Evolutionary conservation across 2,888 invertebrate species (phyloP).

Genomic region (Xestia c-nigrum): DNA sequence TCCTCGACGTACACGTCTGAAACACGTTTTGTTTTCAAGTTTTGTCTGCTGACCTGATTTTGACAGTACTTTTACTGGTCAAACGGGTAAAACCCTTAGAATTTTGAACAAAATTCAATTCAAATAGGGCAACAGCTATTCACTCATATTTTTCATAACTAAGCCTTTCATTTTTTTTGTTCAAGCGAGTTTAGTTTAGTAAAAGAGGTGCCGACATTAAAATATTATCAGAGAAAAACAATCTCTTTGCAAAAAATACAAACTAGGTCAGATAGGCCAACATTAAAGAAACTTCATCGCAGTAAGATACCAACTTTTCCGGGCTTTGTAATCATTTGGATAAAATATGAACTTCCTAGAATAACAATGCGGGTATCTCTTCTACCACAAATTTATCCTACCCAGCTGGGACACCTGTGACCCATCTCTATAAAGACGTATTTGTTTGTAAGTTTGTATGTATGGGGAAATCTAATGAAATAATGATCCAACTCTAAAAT

Average conservation of each 20-base stretch:
- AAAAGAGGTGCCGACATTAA: conserved; percentile 17
- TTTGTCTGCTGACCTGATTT: too few species aligned
- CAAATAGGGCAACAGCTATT: too few species aligned
- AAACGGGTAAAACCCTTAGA: too few species aligned
- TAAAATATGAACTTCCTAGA: conserved; percentile 33
- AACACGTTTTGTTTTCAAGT: too few species aligned
- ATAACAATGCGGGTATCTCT: conserved; percentile 36
- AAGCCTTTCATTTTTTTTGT: not conserved
- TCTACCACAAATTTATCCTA: conserved; percentile 17
- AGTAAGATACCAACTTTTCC: conserved; percentile 54
- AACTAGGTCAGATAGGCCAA: conserved; percentile 48
- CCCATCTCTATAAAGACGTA: not conserved
- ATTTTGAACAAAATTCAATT: too few species aligned
- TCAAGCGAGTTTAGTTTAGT: not conserved
- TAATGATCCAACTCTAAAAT: too few species aligned
- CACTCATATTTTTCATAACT: too few species aligned
- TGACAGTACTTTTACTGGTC: too few species aligned
- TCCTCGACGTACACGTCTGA: too few species aligned
- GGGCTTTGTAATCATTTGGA: conserved; percentile 45
- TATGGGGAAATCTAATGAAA: too few species aligned
- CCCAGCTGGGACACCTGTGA: not conserved
- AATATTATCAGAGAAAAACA: conserved; percentile 29
- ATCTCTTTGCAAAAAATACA: conserved; percentile 24
- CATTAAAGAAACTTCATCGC: conserved; percentile 64
- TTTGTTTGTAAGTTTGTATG: too few species aligned